Evolutionary conservation across 2,888 invertebrate genomes (phyloP), one percentile per base, ranked within the genome.

Genomic region (Chromoteleia sp.): DNA sequence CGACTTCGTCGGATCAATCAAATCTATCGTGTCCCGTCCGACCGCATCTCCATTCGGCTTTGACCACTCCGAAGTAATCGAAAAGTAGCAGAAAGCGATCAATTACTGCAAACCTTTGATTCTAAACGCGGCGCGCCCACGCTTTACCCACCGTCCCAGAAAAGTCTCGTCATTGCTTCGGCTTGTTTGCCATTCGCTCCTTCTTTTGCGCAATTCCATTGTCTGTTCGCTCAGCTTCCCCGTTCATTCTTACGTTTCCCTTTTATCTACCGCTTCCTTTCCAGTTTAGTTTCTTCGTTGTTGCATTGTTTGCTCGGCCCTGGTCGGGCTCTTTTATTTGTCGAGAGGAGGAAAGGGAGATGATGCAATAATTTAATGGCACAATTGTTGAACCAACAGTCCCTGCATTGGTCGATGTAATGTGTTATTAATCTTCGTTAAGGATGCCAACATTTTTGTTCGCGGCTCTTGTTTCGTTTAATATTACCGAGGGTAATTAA

Each of bases 11-110:
- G 74, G 89, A 87, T 89, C 89, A 90, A 90, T 89, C 89, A 87
- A 83, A 86, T 86, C 83, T 86, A 5, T 2, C 25, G n/a, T 12
- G 12, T 21, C n/a, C 39, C 43, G 45, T 29, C 52, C 41, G 68
- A 79, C 82, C 83, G 12, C 39, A 84, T 83, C 84, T 85, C 84
- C 84, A 87, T 87, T 87, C 85, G 84, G 85, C 84, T 85, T 86
- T 84, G 56, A 70, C 79, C 83, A 87, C 85, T 89, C 85, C 78
- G 86, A 84, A 86, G 86, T 89, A 88, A 90, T 88, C 86, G 86
- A 90, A 89, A 88, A 88, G 85, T 83, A 68, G 73, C 74, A 71
- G 79, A 61, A 74, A 84, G 77, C 85, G 86, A 89, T 88, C 88
- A 89, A 88, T 89, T 88, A 87, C 86, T 70, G 83, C 71, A 81